Base-by-base conservation (phyloP, 2,888 invertebrate genomes). In the Amaurobius ferox region DNA sequence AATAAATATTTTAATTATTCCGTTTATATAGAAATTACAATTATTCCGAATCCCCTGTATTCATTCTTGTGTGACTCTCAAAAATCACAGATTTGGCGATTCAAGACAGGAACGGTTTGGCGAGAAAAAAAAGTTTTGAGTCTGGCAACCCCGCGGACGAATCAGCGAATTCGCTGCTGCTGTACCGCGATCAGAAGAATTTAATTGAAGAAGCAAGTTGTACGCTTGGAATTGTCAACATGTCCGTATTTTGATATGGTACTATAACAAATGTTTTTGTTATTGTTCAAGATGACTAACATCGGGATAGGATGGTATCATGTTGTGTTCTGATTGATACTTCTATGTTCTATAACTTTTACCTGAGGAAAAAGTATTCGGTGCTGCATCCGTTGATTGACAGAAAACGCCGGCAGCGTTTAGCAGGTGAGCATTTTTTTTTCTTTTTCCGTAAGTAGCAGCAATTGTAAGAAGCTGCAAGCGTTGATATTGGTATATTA, bases 391-490 rank as follows among this genome's bases (percentile, higher is more conserved):
- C 44, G 16, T 2, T 44, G 1, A 5, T 55, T 55, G 55, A 55
- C 1, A 11, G 16, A 23, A 55, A 55, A 55, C 55, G 55, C 55
- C 55, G 55, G 55, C 55, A 3, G 55, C 44, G 19, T 55, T 55
- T 55, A 5, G 55, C 55, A 55, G 55, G 55, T 55, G 55, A 55
- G 55, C 55, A 6, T 55, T 55, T 55, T 5, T 23, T 55, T 55
- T 55, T 23, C 23, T 55, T 23, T 55, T 55, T 55, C 5, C 11
- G 3, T 44, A n/a, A n/a, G n/a, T n/a, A n/a, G n/a, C n/a, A n/a
- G n/a, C n/a, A n/a, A n/a, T n/a, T n/a, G n/a, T n/a, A n/a, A n/a
- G n/a, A n/a, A n/a, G n/a, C n/a, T n/a, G n/a, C n/a, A n/a, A n/a
- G n/a, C n/a, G n/a, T n/a, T n/a, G n/a, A n/a, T n/a, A n/a, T n/a